Evolutionary conservation across 2,797 vertebrate genomes (phyloP).

Genomic region (Tauraco hartlaubi): DNA sequence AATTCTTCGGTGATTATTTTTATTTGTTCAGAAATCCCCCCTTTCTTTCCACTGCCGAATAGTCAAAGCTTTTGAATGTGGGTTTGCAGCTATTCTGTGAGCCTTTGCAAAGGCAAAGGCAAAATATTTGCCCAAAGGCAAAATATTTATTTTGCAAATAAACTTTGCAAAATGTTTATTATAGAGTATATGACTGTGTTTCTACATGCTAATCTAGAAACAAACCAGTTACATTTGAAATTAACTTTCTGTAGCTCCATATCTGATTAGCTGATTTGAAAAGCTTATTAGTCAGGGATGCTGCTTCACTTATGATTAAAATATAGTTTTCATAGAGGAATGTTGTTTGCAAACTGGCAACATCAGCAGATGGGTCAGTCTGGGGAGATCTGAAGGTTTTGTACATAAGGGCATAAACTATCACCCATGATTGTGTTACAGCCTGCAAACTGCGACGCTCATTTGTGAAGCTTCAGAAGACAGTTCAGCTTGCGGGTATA

Average conservation of each 20-base stretch:
- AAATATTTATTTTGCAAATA: no score
- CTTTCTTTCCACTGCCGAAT: background rate
- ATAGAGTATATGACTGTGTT: background rate
- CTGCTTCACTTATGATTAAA: background rate
- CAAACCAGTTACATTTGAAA: background rate
- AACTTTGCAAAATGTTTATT: background rate
- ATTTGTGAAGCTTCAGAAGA: slow-evolving; percentile 68
- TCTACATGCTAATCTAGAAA: background rate
- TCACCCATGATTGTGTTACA: background rate
- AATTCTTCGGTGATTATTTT: background rate
- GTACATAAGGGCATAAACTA: accelerated
- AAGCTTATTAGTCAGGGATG: background rate
- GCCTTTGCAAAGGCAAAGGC: no score
- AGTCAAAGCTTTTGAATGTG: background rate
- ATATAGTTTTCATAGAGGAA: background rate
- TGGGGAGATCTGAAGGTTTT: background rate
- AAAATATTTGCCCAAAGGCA: no score
- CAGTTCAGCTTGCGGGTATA: background rate
- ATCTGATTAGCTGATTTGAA: background rate
- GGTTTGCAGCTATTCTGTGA: background rate
- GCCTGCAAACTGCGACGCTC: slow-evolving; percentile 70
- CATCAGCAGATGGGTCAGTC: background rate
- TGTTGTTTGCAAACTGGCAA: background rate
- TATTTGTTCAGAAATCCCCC: background rate
- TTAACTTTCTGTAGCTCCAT: background rate